Percentiles rank a stretch among this genome's conserved stretches.
phyloP scores from a whole-genome alignment of 2,113 vertebrate species.

The Ciconia boyciana region DNA sequence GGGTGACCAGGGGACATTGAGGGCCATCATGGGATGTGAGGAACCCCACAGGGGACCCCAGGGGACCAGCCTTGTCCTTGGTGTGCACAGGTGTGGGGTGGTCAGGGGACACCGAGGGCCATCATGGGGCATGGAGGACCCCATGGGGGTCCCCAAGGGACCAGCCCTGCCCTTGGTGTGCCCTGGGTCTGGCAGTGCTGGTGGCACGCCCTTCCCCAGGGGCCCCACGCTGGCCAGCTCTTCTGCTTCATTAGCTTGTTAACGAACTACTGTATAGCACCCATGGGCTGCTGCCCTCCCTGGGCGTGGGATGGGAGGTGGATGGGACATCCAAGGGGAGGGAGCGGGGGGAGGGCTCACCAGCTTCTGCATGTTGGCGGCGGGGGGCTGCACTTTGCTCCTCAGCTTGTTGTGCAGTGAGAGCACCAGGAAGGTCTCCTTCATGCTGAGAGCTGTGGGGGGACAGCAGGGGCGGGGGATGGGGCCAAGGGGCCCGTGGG shows the following conservation, averaged over 20 bases:
- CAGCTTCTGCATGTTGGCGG: constrained; percentile 58
- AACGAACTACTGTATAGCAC: background rate
- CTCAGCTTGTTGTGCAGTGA: constrained; percentile 38
- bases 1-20: background rate
- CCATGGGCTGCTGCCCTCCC: background rate
- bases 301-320: background rate
- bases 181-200: rapidly evolving
- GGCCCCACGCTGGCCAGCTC: background rate
- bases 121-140: no score
- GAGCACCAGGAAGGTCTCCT: constrained; percentile 54
- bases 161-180: background rate
- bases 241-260: background rate
- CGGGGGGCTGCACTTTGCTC: constrained; percentile 27
- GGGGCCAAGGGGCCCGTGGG: background rate
- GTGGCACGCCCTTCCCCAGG: background rate
- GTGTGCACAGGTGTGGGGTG: background rate
- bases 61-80: background rate
- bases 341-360: background rate
- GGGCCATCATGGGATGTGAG: rapidly evolving
- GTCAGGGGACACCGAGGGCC: background rate
- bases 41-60: background rate
- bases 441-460: constrained; percentile 12
- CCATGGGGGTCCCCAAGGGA: background rate
- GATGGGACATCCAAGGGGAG: background rate
- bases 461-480: background rate